These are phyloP conservation scores for Micrasema minimum DNA, from an alignment of 1,140 invertebrate species.

Conservation along the genomic window DNA sequence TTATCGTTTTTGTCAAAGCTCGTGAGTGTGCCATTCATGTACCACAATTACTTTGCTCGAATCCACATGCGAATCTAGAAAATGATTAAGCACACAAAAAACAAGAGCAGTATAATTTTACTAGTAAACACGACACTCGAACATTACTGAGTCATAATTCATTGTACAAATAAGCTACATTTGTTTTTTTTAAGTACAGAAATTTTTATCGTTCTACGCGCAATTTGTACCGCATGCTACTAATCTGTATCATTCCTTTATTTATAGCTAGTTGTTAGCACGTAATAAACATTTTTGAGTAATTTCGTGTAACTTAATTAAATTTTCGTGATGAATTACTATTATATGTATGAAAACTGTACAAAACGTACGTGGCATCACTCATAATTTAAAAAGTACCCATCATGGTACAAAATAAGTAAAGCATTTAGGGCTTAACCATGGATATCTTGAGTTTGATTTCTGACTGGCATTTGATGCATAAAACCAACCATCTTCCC, in stretches of 20 bases:
- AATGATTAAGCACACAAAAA: conserved; percentile 47
- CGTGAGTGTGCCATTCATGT: conserved; percentile 46
- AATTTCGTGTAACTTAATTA: conserved; percentile 20
- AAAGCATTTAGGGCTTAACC: too few relatives aligned
- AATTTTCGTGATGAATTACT: conserved; percentile 2
- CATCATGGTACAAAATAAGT: too few relatives aligned
- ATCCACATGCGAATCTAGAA: conserved; percentile 44
- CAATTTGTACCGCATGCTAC: conserved; percentile 35
- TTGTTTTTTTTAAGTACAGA: too few relatives aligned
- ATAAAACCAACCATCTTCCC: too few relatives aligned
- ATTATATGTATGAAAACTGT: too few relatives aligned
- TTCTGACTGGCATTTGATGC: too few relatives aligned
- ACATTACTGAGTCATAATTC: conserved; percentile 45
- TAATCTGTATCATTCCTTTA: conserved; percentile 40
- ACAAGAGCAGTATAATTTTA: conserved; percentile 37
- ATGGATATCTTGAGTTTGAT: too few relatives aligned
- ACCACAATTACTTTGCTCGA: too few relatives aligned
- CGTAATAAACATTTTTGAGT: conserved; percentile 40
- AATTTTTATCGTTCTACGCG: conserved; percentile 5
- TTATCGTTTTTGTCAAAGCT: conserved; percentile 26
- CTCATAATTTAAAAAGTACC: too few relatives aligned
- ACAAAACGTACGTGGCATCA: too few relatives aligned
- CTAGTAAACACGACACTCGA: conserved; percentile 45
- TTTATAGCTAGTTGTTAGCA: conserved; percentile 47
- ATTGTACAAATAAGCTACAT: too few relatives aligned